A percentile compares a stretch with the other conserved stretches of the same genome.
Evolutionary conservation across 2,797 vertebrate species (phyloP).

Genomic region (Thunnus albacares): DNA sequence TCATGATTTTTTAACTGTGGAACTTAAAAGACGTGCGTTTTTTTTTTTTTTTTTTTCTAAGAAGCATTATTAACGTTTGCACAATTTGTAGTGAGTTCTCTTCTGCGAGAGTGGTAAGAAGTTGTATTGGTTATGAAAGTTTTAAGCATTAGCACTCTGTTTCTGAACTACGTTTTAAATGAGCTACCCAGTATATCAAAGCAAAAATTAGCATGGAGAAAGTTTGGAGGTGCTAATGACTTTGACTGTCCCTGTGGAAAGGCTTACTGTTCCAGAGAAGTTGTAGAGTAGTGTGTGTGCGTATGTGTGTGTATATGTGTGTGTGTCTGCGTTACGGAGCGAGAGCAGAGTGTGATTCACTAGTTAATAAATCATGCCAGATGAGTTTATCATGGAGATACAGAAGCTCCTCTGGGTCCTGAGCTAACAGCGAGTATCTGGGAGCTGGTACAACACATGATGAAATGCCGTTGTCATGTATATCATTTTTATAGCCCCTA

Average conservation of each 20-base stretch:
- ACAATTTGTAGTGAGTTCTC: conserved; percentile 47
- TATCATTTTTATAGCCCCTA: conserved; percentile 86
- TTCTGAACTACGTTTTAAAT: conserved; percentile 81
- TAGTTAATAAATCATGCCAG: conserved; percentile 92
- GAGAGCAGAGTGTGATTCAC: conserved; percentile 84
- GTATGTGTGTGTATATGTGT: conserved; percentile 40
- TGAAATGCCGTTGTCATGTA: conserved; percentile 88
- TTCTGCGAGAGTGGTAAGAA: conserved; percentile 44
- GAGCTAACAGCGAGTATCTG: conserved; percentile 86
- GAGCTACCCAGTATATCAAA: conserved; percentile 81
- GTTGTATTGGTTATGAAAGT: conserved; percentile 68
- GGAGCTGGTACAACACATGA: conserved; percentile 86
- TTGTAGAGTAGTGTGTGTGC: conserved; percentile 53
- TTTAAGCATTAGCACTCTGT: conserved; percentile 69
- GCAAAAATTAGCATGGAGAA: conserved; percentile 84
- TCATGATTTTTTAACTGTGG: conserved; percentile 50
- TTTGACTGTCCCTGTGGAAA: conserved; percentile 87
- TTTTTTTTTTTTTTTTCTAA: conserved; percentile 31
- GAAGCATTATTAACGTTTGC: conserved; percentile 64
- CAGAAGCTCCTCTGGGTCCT: conserved; percentile 88
- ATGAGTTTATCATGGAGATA: conserved; percentile 91
- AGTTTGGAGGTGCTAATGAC: conserved; percentile 89
- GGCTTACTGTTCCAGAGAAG: conserved; percentile 83
- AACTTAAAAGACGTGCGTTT: conserved; percentile 56
- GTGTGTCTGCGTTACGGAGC: conserved; percentile 65